Evolutionary conservation across 2,113 vertebrate genomes (phyloP), one percentile per base, ranked within the genome.

Genomic region (Tachysurus vachellii): DNA sequence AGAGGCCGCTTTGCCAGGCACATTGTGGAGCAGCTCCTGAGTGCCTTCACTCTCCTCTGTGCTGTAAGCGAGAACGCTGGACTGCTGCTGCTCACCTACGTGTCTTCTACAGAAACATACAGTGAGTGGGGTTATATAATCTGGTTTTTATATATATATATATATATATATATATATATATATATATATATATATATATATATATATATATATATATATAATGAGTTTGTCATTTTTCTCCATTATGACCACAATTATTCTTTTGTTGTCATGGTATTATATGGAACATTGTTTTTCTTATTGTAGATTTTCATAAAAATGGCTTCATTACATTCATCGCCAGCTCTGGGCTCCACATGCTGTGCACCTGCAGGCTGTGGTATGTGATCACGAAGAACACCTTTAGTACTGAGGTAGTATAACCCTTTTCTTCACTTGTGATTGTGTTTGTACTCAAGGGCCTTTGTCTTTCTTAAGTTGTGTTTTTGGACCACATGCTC

Each of bases 61-160:
- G 96, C 94, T 87, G 85, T 97, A 4, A 84, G 93, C 0, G 98
- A 99, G 89, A 98, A 97, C 93, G 81, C 94, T 0, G 96, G 96
- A 0, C 96, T 99, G 19, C 94, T 99, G 42, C 90, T 97, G 31
- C 96, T 99, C 83, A 99, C 98, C 0, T 99, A 97, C 1, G 96
- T 99, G 91, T 95, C 96, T 26, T 99, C 98, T 26, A 96, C 95
- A 0, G 98, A 99, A 44, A 96, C 95, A 79, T 97, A 98, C 89
- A 93, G 97, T 99, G 92, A 94, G 97, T 87, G 80, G 1, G 12
- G 47, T 26, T 31, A 53, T 2, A 16, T 77, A 3, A 23, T 47
- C 19, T 2, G n/a, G n/a, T n/a, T n/a, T n/a, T n/a, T n/a, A 36
- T 36, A 36, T 36, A 36, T 36, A 36, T 36, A 36, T 36, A 36